Base-by-base conservation (phyloP, 2,888 invertebrate genomes). In the Pocota personata region DNA sequence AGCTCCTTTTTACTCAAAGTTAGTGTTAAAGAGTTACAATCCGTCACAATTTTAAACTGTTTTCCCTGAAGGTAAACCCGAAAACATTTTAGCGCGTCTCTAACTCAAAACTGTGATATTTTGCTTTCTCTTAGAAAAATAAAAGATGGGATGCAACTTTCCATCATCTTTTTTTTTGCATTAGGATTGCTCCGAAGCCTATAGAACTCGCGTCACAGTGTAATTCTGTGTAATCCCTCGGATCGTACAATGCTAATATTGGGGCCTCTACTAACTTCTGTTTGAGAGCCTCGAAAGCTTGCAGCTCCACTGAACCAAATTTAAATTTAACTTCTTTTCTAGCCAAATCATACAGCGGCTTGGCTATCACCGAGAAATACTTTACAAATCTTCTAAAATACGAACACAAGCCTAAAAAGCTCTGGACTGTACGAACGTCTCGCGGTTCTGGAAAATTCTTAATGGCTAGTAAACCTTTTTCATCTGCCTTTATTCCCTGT, bases 131-230 rank as follows among this genome's bases (percentile, higher is more conserved):
- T 86, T 78, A 6, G 89, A 90, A 88, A 90, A 91, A 75, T 89
- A 90, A 57, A 90, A 90, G 0, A 91, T 75, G 0, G 90, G 90
- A 30, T 91, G 89, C 27, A 90, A 87, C 43, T 87, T 82, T 4
- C 55, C 66, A 83, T 90, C 88, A 0, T 62, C 7, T 52, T 90
- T 89, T n/a, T 60, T 80, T 88, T 77, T 91, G 91, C 55, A 91
- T 14, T 21, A 91, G 76, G 4, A 91, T 88, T 0, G 89, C 88
- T 0, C 90, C 91, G 76, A 88, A 90, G 0, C 91, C 91, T 3
- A 86, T 12, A 1, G 88, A 62, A 75, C 90, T 90, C 1, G 60
- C 24, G 14, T 77, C 30, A n/a, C 58, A 77, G 40, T 77, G 35
- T 6, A 66, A 12, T 37, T 77, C 82, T 1, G 71, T 72, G 37